A percentile compares a stretch with the other conserved stretches of the same genome.
These are phyloP conservation scores for Ceyx melanurus DNA, from an alignment of 2,113 vertebrate genomes.

Conservation along the genomic window DNA sequence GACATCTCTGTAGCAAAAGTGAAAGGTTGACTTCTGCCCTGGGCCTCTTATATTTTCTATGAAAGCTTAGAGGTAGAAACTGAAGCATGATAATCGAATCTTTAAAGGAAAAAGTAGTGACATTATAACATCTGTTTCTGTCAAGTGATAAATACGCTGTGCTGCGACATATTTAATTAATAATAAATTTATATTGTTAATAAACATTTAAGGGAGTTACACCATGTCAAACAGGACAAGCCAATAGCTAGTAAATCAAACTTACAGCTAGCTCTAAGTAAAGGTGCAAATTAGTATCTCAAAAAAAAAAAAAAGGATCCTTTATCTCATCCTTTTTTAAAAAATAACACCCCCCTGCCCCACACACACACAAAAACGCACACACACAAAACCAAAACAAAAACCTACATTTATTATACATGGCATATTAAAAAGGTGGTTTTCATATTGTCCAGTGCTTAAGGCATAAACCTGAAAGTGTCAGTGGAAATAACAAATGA, in stretches of 20 bases:
- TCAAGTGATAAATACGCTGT: too few relatives aligned
- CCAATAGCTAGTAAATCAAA: not conserved
- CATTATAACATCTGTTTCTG: constrained; percentile 19
- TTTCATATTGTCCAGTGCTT: not conserved
- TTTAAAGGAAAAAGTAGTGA: constrained; percentile 59
- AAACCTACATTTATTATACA: not conserved
- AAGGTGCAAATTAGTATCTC: not conserved
- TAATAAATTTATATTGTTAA: not conserved
- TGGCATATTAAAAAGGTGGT: not conserved
- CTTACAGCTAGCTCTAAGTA: not conserved
- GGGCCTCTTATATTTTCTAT: constrained; percentile 70
- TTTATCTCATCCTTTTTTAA: not conserved
- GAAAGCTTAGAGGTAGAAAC: constrained; percentile 62
- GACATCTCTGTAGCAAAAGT: constrained; percentile 76
- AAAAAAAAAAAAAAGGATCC: not conserved
- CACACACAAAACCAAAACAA: too few relatives aligned
- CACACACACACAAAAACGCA: not conserved
- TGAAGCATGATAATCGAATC: constrained; percentile 58
- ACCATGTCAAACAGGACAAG: not conserved
- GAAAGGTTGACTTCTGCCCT: constrained; percentile 83
- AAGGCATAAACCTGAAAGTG: constrained; percentile 7
- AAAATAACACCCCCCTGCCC: not conserved
- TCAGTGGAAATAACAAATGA: constrained; percentile 23
- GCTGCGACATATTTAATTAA: not conserved
- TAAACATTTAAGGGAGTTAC: not conserved